A percentile compares a stretch with the other conserved stretches of the same genome.
Conservation (phyloP, 2,113 vertebrate species). For the Burhinus bistriatus region DNA sequence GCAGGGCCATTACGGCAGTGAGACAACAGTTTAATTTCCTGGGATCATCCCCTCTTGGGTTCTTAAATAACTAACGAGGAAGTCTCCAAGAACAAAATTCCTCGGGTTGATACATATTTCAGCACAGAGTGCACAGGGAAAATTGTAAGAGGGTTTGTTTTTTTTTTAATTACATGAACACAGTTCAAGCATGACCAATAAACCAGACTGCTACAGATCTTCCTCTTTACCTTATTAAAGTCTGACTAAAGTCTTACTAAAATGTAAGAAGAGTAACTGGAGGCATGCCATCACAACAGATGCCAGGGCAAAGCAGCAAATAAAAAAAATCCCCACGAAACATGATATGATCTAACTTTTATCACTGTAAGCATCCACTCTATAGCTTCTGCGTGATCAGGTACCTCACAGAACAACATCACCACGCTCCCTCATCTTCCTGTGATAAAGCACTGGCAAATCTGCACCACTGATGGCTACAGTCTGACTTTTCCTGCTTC, state of each 20-base stretch:
- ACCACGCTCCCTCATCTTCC: neutral
- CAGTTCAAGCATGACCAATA: neutral
- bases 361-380: neutral
- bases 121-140: neutral
- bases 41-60: neutral
- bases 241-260: neutral
- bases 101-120: neutral
- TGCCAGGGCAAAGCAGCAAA: neutral
- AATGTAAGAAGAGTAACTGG: neutral
- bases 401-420: neutral
- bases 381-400: neutral
- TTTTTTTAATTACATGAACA: neutral
- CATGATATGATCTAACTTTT: neutral
- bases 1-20: neutral
- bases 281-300: neutral
- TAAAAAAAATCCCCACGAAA: neutral
- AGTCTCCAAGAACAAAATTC: neutral
- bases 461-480: neutral
- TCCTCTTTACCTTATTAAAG: neutral
- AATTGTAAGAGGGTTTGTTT: neutral
- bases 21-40: constrained; percentile 7
- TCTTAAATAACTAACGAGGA: neutral
- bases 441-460: neutral
- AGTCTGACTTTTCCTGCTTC: neutral
- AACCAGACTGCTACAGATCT: neutral